These are phyloP conservation scores for Sycobia sp. DNA, from an alignment of 1,140 invertebrate species.

Conservation along the genomic window DNA sequence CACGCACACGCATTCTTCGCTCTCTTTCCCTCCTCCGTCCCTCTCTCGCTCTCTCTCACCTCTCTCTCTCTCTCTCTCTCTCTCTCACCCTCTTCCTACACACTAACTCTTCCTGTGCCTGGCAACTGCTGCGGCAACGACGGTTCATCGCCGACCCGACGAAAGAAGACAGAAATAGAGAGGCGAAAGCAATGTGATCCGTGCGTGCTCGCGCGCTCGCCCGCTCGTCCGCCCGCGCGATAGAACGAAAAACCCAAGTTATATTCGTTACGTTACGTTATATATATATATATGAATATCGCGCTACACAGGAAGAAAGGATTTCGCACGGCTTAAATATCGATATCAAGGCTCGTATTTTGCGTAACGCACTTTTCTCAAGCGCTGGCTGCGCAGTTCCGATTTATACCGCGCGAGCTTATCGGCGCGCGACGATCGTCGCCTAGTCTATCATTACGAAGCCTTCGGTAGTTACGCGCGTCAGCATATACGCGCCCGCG, in stretches of 20 bases:
- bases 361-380: conserved; percentile 49
- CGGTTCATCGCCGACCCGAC: no score
- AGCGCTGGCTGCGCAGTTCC: no score
- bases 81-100: no score
- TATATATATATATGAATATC: not conserved
- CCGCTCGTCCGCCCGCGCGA: no score
- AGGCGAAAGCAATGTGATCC: no score
- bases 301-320: not conserved
- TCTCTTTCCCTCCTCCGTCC: not conserved
- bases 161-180: no score
- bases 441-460: conserved; percentile 46
- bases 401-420: conserved; percentile 20
- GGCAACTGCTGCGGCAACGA: no score
- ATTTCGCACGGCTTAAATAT: conserved; percentile 33
- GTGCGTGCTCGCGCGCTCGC: no score
- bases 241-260: no score
- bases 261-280: no score
- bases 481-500: conserved; percentile 27
- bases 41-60: not conserved
- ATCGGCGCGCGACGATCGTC: conserved; percentile 27
- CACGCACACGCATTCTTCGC: conserved; percentile 5
- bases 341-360: conserved; percentile 47
- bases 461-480: conserved; percentile 28
- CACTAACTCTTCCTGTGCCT: no score
- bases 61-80: no score